A percentile compares a stretch with the other conserved stretches of the same genome.
These are phyloP conservation scores for Zaprionus lineosus DNA, from an alignment of 2,888 invertebrate species.

Conservation along the genomic window DNA sequence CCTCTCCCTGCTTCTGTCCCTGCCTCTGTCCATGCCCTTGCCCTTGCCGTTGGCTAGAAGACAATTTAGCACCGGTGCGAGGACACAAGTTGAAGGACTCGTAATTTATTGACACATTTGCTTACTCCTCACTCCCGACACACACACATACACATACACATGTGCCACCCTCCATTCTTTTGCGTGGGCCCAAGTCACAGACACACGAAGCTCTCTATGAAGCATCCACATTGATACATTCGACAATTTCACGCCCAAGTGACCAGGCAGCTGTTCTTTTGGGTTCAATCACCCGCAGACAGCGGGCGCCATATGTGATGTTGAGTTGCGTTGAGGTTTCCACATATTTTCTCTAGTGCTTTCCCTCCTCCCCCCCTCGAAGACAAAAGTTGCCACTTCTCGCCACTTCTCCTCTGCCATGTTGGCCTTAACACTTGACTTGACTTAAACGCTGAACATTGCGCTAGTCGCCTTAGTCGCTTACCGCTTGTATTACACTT, in stretches of 20 bases:
- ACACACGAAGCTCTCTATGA: no score
- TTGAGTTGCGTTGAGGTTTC: no score
- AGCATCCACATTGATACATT: conserved; percentile 3
- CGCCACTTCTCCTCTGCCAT: conserved; percentile 26
- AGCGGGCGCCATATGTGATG: conserved; percentile 29
- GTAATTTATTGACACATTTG: conserved; percentile 70
- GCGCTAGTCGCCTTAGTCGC: conserved; percentile 24
- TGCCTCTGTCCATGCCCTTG: no score
- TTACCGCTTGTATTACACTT: conserved; percentile 57
- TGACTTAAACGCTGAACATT: conserved; percentile 35
- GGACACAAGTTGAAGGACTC: conserved; percentile 15
- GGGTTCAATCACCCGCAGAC: conserved; percentile 48
- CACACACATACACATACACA: conserved; percentile 5
- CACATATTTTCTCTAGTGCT: no score
- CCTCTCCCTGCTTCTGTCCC: background rate
- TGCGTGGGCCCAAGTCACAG: background rate
- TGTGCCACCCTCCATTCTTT: conserved; percentile 4
- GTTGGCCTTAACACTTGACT: conserved; percentile 52
- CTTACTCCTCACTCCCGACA: conserved; percentile 50
- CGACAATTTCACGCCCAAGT: conserved; percentile 58
- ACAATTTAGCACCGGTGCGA: conserved; percentile 66
- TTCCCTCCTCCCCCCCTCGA: conserved; percentile 15
- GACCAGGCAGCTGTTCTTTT: conserved; percentile 34
- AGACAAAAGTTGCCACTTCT: conserved; percentile 36
- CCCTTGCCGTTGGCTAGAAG: no score